Evolutionary conservation across 2,888 invertebrate species (phyloP), one percentile per base, ranked within the genome.

Genomic region (Drosophila borealis): DNA sequence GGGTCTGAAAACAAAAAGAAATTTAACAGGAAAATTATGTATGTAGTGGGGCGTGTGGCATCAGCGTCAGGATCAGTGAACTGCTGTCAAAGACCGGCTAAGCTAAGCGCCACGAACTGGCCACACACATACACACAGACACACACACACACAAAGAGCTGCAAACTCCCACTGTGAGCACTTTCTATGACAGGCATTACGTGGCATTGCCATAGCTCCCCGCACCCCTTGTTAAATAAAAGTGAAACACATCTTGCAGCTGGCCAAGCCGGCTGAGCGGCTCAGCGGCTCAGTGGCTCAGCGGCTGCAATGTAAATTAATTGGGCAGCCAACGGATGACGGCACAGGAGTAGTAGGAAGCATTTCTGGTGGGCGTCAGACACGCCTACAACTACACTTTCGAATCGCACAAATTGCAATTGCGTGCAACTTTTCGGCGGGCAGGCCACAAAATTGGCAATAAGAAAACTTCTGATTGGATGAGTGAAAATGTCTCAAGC

Each of bases 241-340:
- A 59, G 73, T 70, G 77, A 73, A 73, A 73, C 63, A 73, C 53
- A 49, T 53, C 63, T 55, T 46, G 53, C 72, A 79, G 70, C 76
- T 79, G 55, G 76, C 80, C 68, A 78, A 74, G 68, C 81, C 86
- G 82, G 87, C 82, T 76, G n/a, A 54, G 79, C 54, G 66, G 63
- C 77, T 67, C 49, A 37, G 17, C 48, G 49, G 70, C 49, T 55
- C 10, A 36, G 37, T 33, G 44, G 19, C 37, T 50, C 21, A 51
- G 51, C 25, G 56, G 44, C 59, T 74, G 63, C 60, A 29, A 83
- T 83, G 83, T 69, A 83, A 83, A 83, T 83, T 74, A 83, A 88
- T 84, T 84, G 78, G 53, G 59, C 78, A 62, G 68, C 62, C 67
- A 67, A 73, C 61, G 74, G 61, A 46, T 73, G 78, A 73, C 60